Percentiles rank a stretch among this genome's conserved stretches.
Evolutionary conservation across 2,113 vertebrate genomes (phyloP).

Genomic region (Rhipidura dahli): DNA sequence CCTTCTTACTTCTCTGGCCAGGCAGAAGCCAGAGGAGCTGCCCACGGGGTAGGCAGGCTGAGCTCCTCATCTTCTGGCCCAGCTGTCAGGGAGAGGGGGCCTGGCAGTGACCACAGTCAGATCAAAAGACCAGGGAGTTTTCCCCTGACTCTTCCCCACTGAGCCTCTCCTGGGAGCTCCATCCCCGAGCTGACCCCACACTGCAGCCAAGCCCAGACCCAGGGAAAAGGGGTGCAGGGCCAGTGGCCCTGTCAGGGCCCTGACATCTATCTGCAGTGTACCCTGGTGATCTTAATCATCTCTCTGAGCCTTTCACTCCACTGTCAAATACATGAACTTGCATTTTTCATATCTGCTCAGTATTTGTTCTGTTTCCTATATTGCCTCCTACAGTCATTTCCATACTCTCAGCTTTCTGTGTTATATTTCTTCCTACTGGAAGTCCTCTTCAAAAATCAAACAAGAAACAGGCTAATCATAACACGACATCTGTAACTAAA

Average conservation of each 20-base stretch:
- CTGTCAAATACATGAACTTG: background rate
- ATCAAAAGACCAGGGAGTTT: too few relatives aligned
- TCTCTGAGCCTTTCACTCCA: background rate
- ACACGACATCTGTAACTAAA: background rate
- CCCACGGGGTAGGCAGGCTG: rapidly evolving
- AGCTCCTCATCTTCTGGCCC: background rate
- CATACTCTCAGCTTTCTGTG: background rate
- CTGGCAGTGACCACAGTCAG: background rate
- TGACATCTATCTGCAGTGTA: background rate
- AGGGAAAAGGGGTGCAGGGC: background rate
- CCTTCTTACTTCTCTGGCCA: background rate
- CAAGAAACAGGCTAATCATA: background rate
- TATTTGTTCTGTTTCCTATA: background rate
- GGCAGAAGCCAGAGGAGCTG: background rate
- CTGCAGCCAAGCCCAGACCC: background rate
- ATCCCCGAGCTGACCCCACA: background rate
- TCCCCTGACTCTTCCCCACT: background rate
- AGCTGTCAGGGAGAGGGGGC: rapidly evolving
- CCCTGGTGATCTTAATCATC: background rate
- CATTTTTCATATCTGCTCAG: background rate
- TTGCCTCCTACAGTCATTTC: background rate
- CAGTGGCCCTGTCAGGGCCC: background rate
- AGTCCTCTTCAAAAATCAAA: background rate
- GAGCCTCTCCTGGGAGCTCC: background rate
- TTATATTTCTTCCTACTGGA: background rate